phyloP scores from a whole-genome alignment of 2,113 vertebrate genomes.

The Acanthisitta chloris region DNA sequence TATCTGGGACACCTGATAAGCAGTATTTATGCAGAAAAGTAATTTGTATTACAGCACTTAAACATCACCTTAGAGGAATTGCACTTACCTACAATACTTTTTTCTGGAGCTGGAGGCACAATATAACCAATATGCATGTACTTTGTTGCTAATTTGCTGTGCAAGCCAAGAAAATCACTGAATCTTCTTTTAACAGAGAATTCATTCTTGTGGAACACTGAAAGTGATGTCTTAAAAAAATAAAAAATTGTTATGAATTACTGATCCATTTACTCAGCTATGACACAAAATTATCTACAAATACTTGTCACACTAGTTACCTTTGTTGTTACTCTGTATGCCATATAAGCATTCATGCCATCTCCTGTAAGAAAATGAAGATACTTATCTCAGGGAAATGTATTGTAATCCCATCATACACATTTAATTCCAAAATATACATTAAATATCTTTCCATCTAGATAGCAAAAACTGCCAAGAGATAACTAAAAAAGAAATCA shows the following conservation, averaged over 20 bases:
- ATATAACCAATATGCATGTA: slow-evolving; percentile 95
- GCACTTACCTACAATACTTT: slow-evolving; percentile 96
- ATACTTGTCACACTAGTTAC: slow-evolving; percentile 59
- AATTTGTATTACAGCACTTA: background rate
- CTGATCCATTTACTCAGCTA: background rate
- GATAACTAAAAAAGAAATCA: background rate
- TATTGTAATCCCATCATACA: background rate
- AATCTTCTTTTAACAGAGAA: slow-evolving; percentile 94
- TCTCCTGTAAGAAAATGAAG: slow-evolving; percentile 80
- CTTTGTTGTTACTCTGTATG: slow-evolving; percentile 94
- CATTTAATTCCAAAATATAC: background rate
- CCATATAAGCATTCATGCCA: slow-evolving; percentile 98
- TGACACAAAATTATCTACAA: background rate
- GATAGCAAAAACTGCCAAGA: background rate
- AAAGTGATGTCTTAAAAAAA: slow-evolving; percentile 83
- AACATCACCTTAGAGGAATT: background rate
- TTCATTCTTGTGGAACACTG: slow-evolving; percentile 86
- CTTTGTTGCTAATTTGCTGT: slow-evolving; percentile 93
- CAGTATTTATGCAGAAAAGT: background rate
- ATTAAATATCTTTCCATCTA: background rate
- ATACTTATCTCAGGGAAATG: background rate
- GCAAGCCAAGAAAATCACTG: slow-evolving; percentile 96
- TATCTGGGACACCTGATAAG: background rate
- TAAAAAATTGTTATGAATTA: background rate
- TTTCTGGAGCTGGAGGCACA: slow-evolving; percentile 97